Evolutionary conservation across 2,888 invertebrate genomes (phyloP).

Genomic region (Amphimallon solstitiale): DNA sequence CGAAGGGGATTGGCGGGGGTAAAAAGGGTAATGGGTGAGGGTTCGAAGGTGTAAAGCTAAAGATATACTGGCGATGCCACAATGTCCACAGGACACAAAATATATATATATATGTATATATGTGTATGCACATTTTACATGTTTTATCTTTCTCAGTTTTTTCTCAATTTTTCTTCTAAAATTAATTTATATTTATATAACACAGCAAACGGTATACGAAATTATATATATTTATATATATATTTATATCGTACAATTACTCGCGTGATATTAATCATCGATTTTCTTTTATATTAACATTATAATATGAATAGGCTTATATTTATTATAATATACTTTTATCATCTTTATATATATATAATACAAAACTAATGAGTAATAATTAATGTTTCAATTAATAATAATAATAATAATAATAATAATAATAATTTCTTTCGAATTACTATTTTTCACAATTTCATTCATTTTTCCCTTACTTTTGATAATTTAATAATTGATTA

Average conservation of each 20-base stretch:
- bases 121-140: conserved; percentile 14
- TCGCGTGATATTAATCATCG: conserved; percentile 32
- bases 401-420: no score
- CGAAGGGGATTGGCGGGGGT: background rate
- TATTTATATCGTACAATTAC: conserved; percentile 45
- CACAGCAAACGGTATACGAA: conserved; percentile 58
- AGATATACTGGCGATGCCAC: conserved; percentile 59
- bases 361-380: conserved; percentile 10
- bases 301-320: no score
- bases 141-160: background rate
- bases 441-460: no score
- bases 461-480: background rate
- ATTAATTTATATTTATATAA: conserved; percentile 47
- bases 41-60: conserved; percentile 57
- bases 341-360: no score
- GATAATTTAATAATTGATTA: conserved; percentile 12
- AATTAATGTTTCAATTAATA: background rate
- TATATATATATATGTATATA: background rate
- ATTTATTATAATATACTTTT: no score
- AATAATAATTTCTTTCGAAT: no score
- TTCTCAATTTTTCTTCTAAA: conserved; percentile 22
- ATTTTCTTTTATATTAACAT: conserved; percentile 36
- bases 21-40: background rate
- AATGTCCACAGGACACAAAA: conserved; percentile 57
- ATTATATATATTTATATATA: conserved; percentile 45